Conservation (phyloP, 1,140 invertebrate species). For the Scylla paramamosain region DNA sequence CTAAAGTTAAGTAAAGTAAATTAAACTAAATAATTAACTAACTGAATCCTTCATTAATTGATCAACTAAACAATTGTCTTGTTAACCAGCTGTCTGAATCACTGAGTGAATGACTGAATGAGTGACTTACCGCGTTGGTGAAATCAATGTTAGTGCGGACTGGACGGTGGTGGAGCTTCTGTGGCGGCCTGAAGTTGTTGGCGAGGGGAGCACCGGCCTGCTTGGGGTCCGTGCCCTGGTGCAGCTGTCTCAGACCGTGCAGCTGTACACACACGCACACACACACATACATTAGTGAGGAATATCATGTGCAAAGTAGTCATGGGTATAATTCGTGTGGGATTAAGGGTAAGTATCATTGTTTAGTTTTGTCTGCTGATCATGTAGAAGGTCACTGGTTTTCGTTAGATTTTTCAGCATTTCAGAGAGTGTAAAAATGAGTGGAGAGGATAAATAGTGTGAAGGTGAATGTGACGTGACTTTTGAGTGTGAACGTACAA, state of each 20-base stretch:
- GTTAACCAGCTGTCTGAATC: no score
- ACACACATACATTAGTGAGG: no score
- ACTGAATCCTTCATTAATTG: neutral
- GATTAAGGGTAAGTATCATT: no score
- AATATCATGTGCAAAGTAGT: no score
- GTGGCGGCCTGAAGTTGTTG: constrained; percentile 95
- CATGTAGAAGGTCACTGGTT: no score
- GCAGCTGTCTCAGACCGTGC: constrained; percentile 86
- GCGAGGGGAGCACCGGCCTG: constrained; percentile 93
- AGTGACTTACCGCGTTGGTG: constrained; percentile 81
- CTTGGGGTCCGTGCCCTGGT: constrained; percentile 90
- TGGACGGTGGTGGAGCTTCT: constrained; percentile 93
- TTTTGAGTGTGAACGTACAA: neutral
- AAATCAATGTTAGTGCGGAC: constrained; percentile 98
- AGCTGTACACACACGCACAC: constrained; percentile 13
- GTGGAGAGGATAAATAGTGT: no score
- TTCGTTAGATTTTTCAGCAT: no score
- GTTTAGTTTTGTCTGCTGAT: no score
- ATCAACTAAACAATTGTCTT: neutral
- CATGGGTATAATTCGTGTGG: neutral
- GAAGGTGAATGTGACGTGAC: no score
- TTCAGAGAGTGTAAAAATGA: no score
- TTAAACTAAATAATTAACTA: neutral
- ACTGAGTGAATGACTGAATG: no score
- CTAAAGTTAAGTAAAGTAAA: neutral